Evolutionary conservation across 2,888 invertebrate genomes (phyloP).

Genomic region (Meiosimyza platycephala): DNA sequence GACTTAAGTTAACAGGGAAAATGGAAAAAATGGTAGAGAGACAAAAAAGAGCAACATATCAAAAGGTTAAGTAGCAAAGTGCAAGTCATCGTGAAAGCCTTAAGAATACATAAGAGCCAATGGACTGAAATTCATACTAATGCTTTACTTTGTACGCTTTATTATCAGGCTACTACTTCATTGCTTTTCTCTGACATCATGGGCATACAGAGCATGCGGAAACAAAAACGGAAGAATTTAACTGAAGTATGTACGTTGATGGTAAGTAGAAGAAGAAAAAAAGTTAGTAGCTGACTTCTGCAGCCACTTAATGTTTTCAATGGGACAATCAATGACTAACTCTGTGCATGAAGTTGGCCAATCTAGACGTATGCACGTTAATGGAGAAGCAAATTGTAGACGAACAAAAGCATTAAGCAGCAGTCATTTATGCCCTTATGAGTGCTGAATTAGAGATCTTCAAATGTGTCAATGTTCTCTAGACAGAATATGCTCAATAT

Average conservation of each 20-base stretch:
- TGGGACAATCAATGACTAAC: background rate
- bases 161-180: too few relatives aligned
- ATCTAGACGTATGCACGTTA: too few relatives aligned
- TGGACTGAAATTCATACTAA: background rate
- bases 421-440: too few relatives aligned
- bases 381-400: slow-evolving; percentile 20
- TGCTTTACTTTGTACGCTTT: too few relatives aligned
- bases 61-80: slow-evolving; percentile 41
- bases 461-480: too few relatives aligned
- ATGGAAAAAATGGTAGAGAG: background rate
- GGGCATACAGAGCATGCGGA: slow-evolving; percentile 18
- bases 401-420: background rate
- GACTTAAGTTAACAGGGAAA: background rate
- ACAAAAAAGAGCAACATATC: slow-evolving; percentile 31
- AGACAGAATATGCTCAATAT: too few relatives aligned
- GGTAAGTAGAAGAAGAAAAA: slow-evolving; percentile 21
- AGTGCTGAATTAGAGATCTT: too few relatives aligned
- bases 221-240: slow-evolving; percentile 41
- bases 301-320: background rate
- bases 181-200: too few relatives aligned
- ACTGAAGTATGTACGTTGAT: slow-evolving; percentile 21
- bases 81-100: slow-evolving; percentile 29
- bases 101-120: slow-evolving; percentile 9
- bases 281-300: slow-evolving; percentile 6
- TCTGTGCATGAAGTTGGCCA: background rate